phyloP scores from a whole-genome alignment of 2,113 vertebrate genomes.

The Capra hircus region DNA sequence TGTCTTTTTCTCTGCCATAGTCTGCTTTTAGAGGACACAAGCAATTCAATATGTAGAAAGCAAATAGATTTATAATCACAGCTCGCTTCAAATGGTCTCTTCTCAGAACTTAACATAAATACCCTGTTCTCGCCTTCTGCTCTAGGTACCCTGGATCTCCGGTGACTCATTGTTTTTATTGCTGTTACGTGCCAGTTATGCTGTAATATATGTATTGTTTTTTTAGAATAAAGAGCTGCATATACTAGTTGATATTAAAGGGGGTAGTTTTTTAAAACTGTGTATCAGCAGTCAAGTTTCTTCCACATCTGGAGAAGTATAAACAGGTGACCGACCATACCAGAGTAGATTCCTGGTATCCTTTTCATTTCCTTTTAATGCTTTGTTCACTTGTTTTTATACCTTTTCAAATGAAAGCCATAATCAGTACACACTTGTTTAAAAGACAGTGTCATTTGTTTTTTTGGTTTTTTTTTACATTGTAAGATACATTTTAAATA shows the following conservation, averaged over 20 bases:
- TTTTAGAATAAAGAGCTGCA: neutral
- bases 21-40: neutral
- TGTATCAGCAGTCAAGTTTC: neutral
- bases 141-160: neutral
- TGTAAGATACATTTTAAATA: neutral
- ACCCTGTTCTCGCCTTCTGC: neutral
- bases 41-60: neutral
- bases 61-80: neutral
- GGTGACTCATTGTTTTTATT: neutral
- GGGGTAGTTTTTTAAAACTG: neutral
- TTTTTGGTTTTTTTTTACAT: neutral
- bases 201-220: neutral
- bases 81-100: neutral
- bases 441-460: neutral
- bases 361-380: neutral
- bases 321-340: neutral
- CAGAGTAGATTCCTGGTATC: neutral
- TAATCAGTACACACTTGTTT: neutral
- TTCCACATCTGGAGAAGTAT: neutral
- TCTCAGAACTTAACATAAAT: neutral
- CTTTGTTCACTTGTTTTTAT: neutral
- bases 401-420: neutral
- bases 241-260: neutral
- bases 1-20: neutral
- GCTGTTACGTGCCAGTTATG: neutral